phyloP scores from a whole-genome alignment of 1,140 invertebrate genomes.

The Chlorops oryzae region DNA sequence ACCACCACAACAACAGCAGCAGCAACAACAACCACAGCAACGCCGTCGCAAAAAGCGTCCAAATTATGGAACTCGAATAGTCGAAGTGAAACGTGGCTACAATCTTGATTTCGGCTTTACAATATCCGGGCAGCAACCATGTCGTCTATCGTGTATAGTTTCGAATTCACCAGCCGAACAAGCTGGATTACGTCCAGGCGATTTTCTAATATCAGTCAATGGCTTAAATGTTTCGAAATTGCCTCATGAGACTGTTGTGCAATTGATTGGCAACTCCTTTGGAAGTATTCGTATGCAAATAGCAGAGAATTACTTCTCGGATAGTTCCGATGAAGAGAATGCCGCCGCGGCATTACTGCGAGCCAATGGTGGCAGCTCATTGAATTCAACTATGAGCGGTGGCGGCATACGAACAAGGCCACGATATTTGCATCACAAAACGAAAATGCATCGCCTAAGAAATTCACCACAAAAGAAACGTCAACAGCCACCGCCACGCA shows the following conservation, averaged over 20 bases:
- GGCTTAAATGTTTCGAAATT: constrained; percentile 80
- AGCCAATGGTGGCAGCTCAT: constrained; percentile 11
- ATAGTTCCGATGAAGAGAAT: constrained; percentile 55
- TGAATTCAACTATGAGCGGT: constrained; percentile 21
- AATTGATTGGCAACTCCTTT: constrained; percentile 77
- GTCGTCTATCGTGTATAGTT: constrained; percentile 82
- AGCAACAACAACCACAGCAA: constrained; percentile 22
- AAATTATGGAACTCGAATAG: constrained; percentile 62
- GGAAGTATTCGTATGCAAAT: constrained; percentile 75
- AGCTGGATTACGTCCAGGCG: constrained; percentile 81
- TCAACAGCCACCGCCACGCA: constrained; percentile 18
- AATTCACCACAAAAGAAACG: constrained; percentile 41
- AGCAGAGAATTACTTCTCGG: constrained; percentile 81
- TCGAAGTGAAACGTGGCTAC: constrained; percentile 75
- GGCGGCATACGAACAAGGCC: constrained; percentile 27
- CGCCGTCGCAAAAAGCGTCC: constrained; percentile 48
- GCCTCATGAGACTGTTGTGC: constrained; percentile 87
- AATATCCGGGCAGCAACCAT: constrained; percentile 88
- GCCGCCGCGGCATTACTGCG: constrained; percentile 23
- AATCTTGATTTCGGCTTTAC: constrained; percentile 90
- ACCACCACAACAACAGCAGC: not conserved
- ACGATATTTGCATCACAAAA: constrained; percentile 38
- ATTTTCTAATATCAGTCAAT: constrained; percentile 88
- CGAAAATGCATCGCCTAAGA: constrained; percentile 35
- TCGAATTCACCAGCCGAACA: constrained; percentile 74